Evolutionary conservation across 2,888 invertebrate genomes (phyloP), one percentile per base, ranked within the genome.

Genomic region (Aleiodes leptofemur): DNA sequence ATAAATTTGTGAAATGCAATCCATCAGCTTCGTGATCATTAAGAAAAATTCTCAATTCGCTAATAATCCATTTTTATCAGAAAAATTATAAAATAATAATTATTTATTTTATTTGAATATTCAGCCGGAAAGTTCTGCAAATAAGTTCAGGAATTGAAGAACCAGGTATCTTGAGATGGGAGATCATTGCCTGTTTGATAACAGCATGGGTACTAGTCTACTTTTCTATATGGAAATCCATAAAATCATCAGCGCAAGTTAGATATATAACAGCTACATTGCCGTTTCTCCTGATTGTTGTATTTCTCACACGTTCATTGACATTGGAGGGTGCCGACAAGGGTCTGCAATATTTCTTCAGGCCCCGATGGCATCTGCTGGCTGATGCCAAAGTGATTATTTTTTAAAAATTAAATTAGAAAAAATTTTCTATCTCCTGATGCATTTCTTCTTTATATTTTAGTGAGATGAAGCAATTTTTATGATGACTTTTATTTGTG

Each of bases 221-320:
- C 90, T 97, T 98, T 90, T 97, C 97, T 81, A 94, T 98, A 69
- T 98, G 97, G 96, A 98, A 98, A 90, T 97, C 97, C 79, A 96
- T 98, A 77, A 96, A 96, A 88, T 96, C 97, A n/a, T 97, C 97
- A 69, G 96, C 96, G 50, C 88, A 93, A 92, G 94, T 97, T 72
- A 94, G 97, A 81, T 98, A 98, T 90, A 95, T 98, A 87, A 98
- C 98, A 38, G 97, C 97, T 56, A 97, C 97, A 16, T 93, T 98
- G 81, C 98, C 98, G 4, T 98, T 97, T 89, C 89, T 97, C 69
- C 92, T 98, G 79, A 95, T 98, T 83, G 91, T 97, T 82, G 95
- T 96, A 57, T 94, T 98, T 86, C 93, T 98, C 84, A 94, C 95
- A 38, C 94, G 97, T 83, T 96, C 97, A n/a, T 90, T 97, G 75